A percentile compares a stretch with the other conserved stretches of the same genome.
phyloP scores from a whole-genome alignment of 2,113 vertebrate genomes.

The Dicrurus megarhynchus region DNA sequence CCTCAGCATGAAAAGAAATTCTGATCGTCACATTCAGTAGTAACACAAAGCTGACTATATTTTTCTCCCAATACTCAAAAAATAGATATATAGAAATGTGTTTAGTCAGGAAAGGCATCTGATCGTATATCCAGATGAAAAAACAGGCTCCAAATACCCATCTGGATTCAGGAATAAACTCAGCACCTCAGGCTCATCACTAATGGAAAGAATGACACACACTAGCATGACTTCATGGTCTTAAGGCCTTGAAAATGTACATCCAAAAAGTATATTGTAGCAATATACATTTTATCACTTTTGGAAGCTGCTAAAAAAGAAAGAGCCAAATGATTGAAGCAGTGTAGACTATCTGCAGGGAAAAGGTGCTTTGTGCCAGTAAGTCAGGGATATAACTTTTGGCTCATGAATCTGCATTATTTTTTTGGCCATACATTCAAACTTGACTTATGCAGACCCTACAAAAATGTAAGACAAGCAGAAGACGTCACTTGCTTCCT shows the following conservation, averaged over 20 bases:
- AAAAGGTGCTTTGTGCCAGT: background rate
- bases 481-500: background rate
- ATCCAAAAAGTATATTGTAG: background rate
- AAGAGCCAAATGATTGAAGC: background rate
- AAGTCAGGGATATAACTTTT: background rate
- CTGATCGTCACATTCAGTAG: background rate
- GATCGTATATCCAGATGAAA: background rate
- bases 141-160: background rate
- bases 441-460: background rate
- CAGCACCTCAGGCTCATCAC: background rate
- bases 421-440: background rate
- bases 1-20: background rate
- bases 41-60: background rate
- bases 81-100: background rate
- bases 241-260: background rate
- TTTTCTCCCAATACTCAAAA: background rate
- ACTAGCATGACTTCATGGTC: slow-evolving; percentile 6
- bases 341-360: background rate
- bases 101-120: background rate
- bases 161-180: background rate
- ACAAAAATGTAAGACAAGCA: background rate
- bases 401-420: background rate
- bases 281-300: background rate
- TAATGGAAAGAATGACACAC: slow-evolving; percentile 42
- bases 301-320: slow-evolving; percentile 28